phyloP scores from a whole-genome alignment of 2,797 vertebrate genomes.

The Lophotriccus pileatus region DNA sequence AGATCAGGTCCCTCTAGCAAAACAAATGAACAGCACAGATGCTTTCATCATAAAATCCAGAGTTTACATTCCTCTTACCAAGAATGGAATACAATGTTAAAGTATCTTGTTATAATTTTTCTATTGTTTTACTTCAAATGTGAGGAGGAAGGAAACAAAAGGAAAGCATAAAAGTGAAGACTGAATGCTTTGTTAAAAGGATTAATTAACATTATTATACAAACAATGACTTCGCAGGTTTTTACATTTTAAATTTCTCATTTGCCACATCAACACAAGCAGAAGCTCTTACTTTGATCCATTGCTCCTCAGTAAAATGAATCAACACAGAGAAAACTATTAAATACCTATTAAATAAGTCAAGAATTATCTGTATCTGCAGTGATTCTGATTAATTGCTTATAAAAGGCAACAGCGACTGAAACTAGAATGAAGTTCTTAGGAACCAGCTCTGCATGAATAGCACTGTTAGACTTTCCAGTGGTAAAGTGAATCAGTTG shows the following conservation, averaged over 20 bases:
- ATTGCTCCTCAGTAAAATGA: not conserved
- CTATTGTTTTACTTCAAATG: not conserved
- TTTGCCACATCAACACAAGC: not conserved
- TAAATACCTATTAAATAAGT: constrained; percentile 4
- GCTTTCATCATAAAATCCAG: not conserved
- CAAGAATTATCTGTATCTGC: not conserved
- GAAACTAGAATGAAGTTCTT: not conserved
- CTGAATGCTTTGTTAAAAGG: not conserved
- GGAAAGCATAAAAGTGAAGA: not conserved
- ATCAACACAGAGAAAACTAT: not conserved
- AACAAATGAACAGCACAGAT: not conserved
- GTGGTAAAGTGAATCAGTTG: not conserved
- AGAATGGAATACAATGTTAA: not conserved
- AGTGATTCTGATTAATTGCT: not conserved
- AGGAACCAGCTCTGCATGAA: not conserved
- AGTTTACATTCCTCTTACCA: not conserved
- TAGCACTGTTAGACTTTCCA: not conserved
- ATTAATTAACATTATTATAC: not conserved
- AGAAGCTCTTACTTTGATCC: not conserved
- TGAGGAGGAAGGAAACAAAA: not conserved
- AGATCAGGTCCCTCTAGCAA: not conserved
- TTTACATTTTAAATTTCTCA: not conserved
- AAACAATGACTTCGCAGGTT: not conserved
- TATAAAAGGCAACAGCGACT: not conserved
- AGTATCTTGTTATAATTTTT: not conserved